A percentile compares a stretch with the other conserved stretches of the same genome.
These are phyloP conservation scores for Dermatemys mawii DNA, from an alignment of 2,113 vertebrate species.

Conservation along the genomic window DNA sequence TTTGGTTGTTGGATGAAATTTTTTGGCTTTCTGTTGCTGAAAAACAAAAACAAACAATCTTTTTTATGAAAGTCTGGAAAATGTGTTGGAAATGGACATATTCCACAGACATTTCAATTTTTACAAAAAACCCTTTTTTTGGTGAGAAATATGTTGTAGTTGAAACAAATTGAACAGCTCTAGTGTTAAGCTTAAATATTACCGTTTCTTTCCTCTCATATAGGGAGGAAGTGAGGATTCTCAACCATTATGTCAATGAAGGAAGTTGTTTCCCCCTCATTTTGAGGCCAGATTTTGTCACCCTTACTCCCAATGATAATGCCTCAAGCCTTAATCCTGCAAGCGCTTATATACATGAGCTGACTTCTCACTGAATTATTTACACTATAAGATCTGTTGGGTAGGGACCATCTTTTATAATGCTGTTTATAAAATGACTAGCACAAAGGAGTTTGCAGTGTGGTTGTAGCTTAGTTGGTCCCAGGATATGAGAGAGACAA, in stretches of 20 bases:
- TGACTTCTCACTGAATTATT: background rate
- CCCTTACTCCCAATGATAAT: background rate
- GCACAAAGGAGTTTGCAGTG: background rate
- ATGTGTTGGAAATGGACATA: background rate
- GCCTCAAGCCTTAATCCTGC: background rate
- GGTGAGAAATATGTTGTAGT: background rate
- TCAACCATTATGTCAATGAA: background rate
- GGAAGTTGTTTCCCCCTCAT: background rate
- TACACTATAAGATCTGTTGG: background rate
- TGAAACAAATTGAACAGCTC: background rate
- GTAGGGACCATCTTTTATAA: background rate
- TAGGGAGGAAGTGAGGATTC: too few species aligned
- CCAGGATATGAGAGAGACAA: too few species aligned
- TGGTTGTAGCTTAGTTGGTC: too few species aligned
- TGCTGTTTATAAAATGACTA: background rate
- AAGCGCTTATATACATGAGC: background rate
- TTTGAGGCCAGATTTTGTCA: too few species aligned
- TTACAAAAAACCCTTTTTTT: background rate
- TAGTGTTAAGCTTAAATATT: background rate
- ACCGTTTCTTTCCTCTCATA: too few species aligned
- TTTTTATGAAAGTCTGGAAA: background rate
- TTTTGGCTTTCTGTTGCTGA: background rate
- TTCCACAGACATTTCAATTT: background rate
- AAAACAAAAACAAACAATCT: background rate
- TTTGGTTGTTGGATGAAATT: background rate